Base-by-base conservation (phyloP, 2,888 invertebrate genomes). In the Drosophila sordidula region DNA sequence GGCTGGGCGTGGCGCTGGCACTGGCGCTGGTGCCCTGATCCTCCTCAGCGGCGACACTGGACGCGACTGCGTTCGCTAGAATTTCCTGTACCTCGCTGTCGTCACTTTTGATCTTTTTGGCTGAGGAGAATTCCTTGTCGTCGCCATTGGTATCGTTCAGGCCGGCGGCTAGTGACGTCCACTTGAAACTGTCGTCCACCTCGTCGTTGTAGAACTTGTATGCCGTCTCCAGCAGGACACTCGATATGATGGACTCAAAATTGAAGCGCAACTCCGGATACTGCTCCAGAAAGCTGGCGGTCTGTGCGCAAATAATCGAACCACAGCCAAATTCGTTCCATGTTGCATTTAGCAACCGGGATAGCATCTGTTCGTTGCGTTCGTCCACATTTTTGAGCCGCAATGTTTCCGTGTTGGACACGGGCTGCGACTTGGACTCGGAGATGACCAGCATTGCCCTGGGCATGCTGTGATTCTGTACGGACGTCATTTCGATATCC, bases 291-390 rank as follows among this genome's bases (percentile, higher is more conserved):
- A 94, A 92, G 56, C 93, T 93, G 45, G 94, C 94, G 51, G 94
- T 94, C 70, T 93, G 93, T 74, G 93, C 93, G 76, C 94, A 94
- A 75, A 94, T 94, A 75, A 94, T 93, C 66, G 88, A 89, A 91
- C 94, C 94, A 81, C 93, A 93, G 84, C 93, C 93, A 51, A 93
- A 93, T 80, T 94, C 94, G 69, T 94, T 94, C 95, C 96, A 96
- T 2, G 96, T 95, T 38, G 95, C 95, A 90, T 95, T 95, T 16
- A 97, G 92, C 59, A 97, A 94, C 86, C 95, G 94, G 2, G 95
- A 95, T 49, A 96, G 93, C 72, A 95, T 93, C 57, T 93, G 93
- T 56, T 93, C 93, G 58, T 92, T 91, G 70, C 91, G 92, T 61
- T 92, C 92, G 29, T 94, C 93, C 81, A 93, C 61, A 5, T 64